These are phyloP conservation scores for Halichoeres trimaculatus DNA, from an alignment of 2,113 vertebrate genomes.

Conservation along the genomic window DNA sequence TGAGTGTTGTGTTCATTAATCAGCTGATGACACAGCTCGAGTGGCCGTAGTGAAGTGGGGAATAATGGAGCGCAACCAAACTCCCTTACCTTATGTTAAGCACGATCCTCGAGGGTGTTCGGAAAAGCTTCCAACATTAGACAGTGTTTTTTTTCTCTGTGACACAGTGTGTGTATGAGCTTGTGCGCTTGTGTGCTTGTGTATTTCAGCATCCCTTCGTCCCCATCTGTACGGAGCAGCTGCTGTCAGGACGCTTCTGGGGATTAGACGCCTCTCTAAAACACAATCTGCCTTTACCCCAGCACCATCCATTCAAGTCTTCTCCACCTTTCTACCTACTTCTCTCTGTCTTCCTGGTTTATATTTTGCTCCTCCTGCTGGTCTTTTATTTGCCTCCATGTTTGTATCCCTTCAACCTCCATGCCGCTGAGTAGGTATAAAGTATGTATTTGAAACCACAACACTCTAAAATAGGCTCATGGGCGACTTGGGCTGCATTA, in stretches of 20 bases:
- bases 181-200: constrained; percentile 1
- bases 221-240: constrained; percentile 76
- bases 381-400: neutral
- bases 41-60: constrained; percentile 44
- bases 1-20: constrained; percentile 61
- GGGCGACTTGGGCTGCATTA: neutral
- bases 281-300: constrained; percentile 63
- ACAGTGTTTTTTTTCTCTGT: constrained; percentile 43
- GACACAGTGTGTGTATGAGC: constrained; percentile 17
- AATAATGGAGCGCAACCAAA: constrained; percentile 61
- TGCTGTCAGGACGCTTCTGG: constrained; percentile 74
- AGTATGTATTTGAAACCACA: neutral
- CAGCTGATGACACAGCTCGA: constrained; percentile 60
- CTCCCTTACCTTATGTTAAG: constrained; percentile 71
- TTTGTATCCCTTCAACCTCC: neutral
- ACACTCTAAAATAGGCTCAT: neutral
- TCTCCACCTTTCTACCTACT: constrained; percentile 60
- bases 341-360: neutral
- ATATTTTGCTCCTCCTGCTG: constrained; percentile 6
- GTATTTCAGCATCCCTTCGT: constrained; percentile 40
- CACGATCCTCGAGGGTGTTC: constrained; percentile 61
- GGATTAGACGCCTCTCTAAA: constrained; percentile 73
- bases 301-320: constrained; percentile 41
- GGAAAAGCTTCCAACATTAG: constrained; percentile 53
- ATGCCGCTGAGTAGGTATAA: neutral